Percentiles rank a stretch among this genome's conserved stretches.
Conservation (phyloP, 1,140 invertebrate genomes). For the Drosophila repleta region DNA sequence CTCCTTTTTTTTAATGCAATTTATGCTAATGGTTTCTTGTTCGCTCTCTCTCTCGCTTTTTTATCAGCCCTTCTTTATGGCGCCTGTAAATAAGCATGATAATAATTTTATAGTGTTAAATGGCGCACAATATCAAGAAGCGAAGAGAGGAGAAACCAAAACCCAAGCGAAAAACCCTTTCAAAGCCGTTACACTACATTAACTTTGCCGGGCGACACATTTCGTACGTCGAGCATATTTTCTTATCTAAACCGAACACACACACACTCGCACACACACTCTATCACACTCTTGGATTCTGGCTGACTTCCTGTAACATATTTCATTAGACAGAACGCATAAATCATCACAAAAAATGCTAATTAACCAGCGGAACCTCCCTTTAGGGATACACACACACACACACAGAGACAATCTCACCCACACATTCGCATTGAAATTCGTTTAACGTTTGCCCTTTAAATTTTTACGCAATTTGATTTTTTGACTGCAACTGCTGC, state of each 20-base stretch:
- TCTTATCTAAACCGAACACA: constrained; percentile 64
- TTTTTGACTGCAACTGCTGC: constrained; percentile 22
- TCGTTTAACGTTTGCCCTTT: neutral
- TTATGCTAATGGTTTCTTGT: constrained; percentile 63
- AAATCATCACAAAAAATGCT: constrained; percentile 71
- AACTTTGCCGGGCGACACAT: constrained; percentile 65
- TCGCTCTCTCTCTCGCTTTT: constrained; percentile 8
- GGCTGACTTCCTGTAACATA: constrained; percentile 49
- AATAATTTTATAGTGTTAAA: constrained; percentile 82
- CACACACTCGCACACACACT: constrained; percentile 15
- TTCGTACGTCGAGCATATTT: constrained; percentile 68
- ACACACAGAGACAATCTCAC: neutral
- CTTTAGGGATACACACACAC: neutral
- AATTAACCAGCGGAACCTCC: constrained; percentile 53
- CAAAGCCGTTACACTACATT: constrained; percentile 70
- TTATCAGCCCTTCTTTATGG: constrained; percentile 37
- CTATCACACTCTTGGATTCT: constrained; percentile 6
- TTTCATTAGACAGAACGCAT: constrained; percentile 59
- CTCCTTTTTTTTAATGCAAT: constrained; percentile 27
- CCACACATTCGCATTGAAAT: neutral
- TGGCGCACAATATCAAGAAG: constrained; percentile 45
- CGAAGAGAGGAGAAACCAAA: constrained; percentile 15
- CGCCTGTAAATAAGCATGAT: constrained; percentile 65
- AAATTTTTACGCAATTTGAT: constrained; percentile 42
- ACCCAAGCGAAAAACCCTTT: constrained; percentile 55